These are phyloP conservation scores for Girardinus metallicus DNA, from an alignment of 2,797 vertebrate genomes.

Conservation along the genomic window DNA sequence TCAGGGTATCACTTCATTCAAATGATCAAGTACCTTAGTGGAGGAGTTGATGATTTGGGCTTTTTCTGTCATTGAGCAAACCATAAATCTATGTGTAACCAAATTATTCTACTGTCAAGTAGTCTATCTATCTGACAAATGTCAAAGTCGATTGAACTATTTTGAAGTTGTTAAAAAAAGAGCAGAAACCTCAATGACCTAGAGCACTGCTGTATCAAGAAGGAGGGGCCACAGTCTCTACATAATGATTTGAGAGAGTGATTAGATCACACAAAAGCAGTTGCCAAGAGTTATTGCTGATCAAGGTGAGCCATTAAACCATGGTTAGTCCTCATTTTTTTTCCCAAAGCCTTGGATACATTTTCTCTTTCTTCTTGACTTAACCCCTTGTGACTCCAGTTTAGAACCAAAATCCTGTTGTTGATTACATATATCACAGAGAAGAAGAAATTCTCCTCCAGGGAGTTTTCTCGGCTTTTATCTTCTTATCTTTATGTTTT, in stretches of 20 bases:
- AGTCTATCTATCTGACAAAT: neutral
- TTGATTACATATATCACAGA: slow-evolving; percentile 44
- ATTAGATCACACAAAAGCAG: neutral
- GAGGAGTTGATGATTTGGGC: neutral
- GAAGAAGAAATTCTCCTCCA: slow-evolving; percentile 25
- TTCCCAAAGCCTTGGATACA: neutral
- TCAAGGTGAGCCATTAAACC: neutral
- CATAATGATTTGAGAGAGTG: neutral
- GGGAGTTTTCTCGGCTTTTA: slow-evolving; percentile 52
- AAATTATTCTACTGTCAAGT: neutral
- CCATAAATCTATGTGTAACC: neutral
- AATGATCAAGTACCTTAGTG: neutral
- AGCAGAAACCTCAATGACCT: neutral
- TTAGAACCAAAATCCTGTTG: slow-evolving; percentile 3
- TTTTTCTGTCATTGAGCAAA: neutral
- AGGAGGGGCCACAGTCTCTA: neutral
- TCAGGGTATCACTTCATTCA: neutral
- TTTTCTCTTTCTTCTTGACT: slow-evolving; percentile 17
- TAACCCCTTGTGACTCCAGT: slow-evolving; percentile 5
- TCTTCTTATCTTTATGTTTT: slow-evolving; percentile 54
- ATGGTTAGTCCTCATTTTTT: neutral
- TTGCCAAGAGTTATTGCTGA: neutral
- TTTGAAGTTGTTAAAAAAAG: neutral
- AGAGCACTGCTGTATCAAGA: neutral
- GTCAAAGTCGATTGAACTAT: neutral